Evolutionary conservation across 2,888 invertebrate species (phyloP).

Genomic region (Bedellia somnulentella): DNA sequence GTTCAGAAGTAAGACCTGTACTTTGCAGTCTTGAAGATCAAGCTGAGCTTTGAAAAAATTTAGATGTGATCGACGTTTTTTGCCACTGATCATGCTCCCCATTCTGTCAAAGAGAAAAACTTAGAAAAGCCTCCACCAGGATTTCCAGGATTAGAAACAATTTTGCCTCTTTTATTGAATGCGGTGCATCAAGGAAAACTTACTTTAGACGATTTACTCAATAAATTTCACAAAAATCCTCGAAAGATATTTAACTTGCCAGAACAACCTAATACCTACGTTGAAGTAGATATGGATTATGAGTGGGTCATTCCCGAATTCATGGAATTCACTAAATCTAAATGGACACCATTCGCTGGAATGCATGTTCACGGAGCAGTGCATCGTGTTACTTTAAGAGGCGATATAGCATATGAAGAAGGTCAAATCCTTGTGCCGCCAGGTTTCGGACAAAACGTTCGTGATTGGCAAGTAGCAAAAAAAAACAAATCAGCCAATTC

Average conservation of each 20-base stretch:
- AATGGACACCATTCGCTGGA: constrained; percentile 98
- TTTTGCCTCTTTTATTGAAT: constrained; percentile 92
- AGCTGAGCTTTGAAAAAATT: constrained; percentile 96
- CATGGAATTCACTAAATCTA: constrained; percentile 85
- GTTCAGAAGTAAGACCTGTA: constrained; percentile 84
- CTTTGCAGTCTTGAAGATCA: constrained; percentile 88
- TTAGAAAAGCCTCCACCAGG: constrained; percentile 87
- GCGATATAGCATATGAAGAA: constrained; percentile 95
- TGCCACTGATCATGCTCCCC: constrained; percentile 99
- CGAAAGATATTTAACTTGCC: constrained; percentile 93
- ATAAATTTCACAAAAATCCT: constrained; percentile 92
- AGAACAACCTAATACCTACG: constrained; percentile 93
- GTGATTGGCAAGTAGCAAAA: constrained; percentile 65
- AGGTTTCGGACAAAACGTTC: constrained; percentile 86
- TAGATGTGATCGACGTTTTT: constrained; percentile 96
- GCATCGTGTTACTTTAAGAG: constrained; percentile 90
- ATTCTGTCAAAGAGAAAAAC: constrained; percentile 86
- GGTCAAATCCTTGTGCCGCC: constrained; percentile 86
- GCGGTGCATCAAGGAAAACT: constrained; percentile 88
- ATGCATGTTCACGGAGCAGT: constrained; percentile 83
- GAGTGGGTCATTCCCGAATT: constrained; percentile 87
- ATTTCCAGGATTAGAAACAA: constrained; percentile 96
- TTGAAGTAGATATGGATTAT: constrained; percentile 92
- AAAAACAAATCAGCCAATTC: constrained; percentile 29
- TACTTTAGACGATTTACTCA: constrained; percentile 87